These are phyloP conservation scores for Tetraneura akinire DNA, from an alignment of 1,140 invertebrate species.

Conservation along the genomic window DNA sequence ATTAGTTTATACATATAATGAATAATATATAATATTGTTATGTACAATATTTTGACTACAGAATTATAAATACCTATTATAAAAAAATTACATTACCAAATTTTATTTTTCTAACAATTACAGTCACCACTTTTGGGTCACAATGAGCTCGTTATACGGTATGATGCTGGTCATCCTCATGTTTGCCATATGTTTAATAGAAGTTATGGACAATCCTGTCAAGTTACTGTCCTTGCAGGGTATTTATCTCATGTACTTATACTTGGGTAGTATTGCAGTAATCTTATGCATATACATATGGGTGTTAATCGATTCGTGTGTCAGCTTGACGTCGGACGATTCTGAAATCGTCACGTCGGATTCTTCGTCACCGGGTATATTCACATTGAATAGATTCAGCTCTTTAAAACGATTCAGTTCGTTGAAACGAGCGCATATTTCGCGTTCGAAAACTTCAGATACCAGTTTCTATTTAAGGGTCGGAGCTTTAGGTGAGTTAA, in stretches of 20 bases:
- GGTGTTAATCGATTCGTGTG: conserved; percentile 65
- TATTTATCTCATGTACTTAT: conserved; percentile 68
- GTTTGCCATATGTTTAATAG: conserved; percentile 64
- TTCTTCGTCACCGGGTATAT: conserved; percentile 59
- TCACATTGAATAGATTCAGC: conserved; percentile 62
- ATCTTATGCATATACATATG: conserved; percentile 70
- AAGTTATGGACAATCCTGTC: conserved; percentile 66
- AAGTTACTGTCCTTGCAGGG: conserved; percentile 67
- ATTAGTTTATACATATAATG: no score
- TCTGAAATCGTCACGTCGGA: conserved; percentile 56
- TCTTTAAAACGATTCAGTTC: conserved; percentile 65
- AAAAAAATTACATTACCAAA: no score
- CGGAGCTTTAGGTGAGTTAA: conserved; percentile 66
- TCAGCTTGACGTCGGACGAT: conserved; percentile 57
- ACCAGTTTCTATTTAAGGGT: conserved; percentile 70
- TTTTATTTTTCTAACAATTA: no score
- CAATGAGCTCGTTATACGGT: conserved; percentile 67
- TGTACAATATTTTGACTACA: no score
- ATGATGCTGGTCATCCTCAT: conserved; percentile 66
- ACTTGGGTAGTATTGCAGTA: conserved; percentile 67
- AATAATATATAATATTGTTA: no score
- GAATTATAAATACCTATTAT: no score
- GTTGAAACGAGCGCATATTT: conserved; percentile 64
- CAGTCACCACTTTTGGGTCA: conserved; percentile 65
- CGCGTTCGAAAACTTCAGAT: conserved; percentile 62